These are phyloP conservation scores for Pseudocheirus occidentalis DNA, from an alignment of 2,797 vertebrate genomes.

Conservation along the genomic window DNA sequence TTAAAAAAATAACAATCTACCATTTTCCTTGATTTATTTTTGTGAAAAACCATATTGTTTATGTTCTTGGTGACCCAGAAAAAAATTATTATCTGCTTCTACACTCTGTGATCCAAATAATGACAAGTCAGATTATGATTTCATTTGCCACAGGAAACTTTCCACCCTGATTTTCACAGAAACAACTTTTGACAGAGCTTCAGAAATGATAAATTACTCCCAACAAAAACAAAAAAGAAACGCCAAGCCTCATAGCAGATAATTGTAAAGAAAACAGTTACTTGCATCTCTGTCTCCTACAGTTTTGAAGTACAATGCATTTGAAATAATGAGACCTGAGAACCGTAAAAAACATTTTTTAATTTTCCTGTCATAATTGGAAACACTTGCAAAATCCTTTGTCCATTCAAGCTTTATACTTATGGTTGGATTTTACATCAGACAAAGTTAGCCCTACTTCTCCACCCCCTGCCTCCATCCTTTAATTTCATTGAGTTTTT, in stretches of 20 bases:
- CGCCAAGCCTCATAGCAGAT: constrained; percentile 33
- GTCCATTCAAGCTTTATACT: constrained; percentile 32
- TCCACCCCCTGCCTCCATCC: neutral
- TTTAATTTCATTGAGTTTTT: constrained; percentile 42
- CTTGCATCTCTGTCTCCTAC: constrained; percentile 53
- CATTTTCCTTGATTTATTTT: constrained; percentile 65
- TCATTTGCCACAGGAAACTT: constrained; percentile 60
- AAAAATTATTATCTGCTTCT: constrained; percentile 54
- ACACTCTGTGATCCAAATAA: constrained; percentile 63
- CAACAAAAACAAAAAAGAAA: constrained; percentile 72
- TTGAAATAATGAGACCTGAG: constrained; percentile 58
- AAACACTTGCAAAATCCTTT: constrained; percentile 60
- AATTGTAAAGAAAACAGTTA: constrained; percentile 68
- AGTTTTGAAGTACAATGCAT: constrained; percentile 48
- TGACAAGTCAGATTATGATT: constrained; percentile 58
- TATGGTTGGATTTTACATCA: constrained; percentile 25
- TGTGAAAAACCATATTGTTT: constrained; percentile 67
- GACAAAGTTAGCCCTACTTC: neutral
- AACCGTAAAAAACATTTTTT: constrained; percentile 60
- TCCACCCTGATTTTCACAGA: constrained; percentile 63
- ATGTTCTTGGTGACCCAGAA: constrained; percentile 56
- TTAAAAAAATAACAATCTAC: constrained; percentile 43
- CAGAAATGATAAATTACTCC: constrained; percentile 69
- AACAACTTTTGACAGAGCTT: constrained; percentile 59
- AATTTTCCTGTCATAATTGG: constrained; percentile 55